Base-by-base conservation (phyloP, 2,113 vertebrate genomes). In the Rousettus leschenaultii region DNA sequence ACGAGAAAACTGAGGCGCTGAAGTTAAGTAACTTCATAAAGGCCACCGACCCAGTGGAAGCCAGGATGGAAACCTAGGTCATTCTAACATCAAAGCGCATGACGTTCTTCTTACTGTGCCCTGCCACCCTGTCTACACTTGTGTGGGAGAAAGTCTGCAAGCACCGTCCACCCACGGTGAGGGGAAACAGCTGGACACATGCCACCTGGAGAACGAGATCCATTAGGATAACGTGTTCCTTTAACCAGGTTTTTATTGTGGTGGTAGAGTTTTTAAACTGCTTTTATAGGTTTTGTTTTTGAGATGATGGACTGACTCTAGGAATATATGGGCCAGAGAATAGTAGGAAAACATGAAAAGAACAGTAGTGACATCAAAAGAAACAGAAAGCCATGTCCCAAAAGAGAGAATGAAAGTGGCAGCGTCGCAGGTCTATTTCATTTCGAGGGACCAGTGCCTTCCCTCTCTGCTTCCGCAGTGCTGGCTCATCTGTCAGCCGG, bases 301-400 rank as follows among this genome's bases (percentile, higher is more conserved):
- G 38, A 51, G 78, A 33, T 71, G 45, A 38, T 82, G 53, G 19
- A 45, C 51, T 75, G 45, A 88, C 12, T 55, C 51, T 12, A 63
- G 66, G 43, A 78, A 70, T 65, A 24, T 55, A 19, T 48, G 33
- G 70, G 14, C 30, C 38, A 51, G 30, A 22, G 7, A 88, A 78
- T 40, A 92, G n/a, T 40, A 78, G 90, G 57, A 84, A 91, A 95
- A 55, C 28, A 43, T 51, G 61, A 75, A 63, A 45, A 96, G 51
- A 28, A 30, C 15, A 71, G 9, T n/a, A 43, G 59, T 61, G 57
- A 85, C 22, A 74, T 45, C 28, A 18, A 91, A 66, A 79, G 55
- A 53, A 38, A 48, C 26, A 75, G 33, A 43, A 28, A 43, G 21
- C 30, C 84, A 43, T 63, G 35, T 26, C 35, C 66, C 63, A 61